phyloP scores from a whole-genome alignment of 1,140 invertebrate genomes.

The Cydia amplana region DNA sequence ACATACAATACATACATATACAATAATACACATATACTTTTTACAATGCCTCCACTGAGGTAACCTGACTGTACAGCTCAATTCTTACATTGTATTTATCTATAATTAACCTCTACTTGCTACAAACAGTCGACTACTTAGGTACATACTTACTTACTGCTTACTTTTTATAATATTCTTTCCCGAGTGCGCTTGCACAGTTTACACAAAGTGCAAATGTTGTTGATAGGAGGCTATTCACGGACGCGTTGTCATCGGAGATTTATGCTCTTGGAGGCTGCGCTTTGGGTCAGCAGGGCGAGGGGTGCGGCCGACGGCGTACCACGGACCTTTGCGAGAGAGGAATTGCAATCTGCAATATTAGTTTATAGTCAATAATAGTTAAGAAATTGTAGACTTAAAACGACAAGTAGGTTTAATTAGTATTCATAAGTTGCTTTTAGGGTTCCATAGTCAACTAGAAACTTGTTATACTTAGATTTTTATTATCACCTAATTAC shows the following conservation, averaged over 20 bases:
- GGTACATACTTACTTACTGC: too few relatives aligned
- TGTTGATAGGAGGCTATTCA: conserved; percentile 26
- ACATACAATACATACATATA: too few relatives aligned
- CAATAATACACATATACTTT: too few relatives aligned
- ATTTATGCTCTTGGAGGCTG: conserved; percentile 41
- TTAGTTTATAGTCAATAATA: too few relatives aligned
- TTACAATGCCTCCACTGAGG: too few relatives aligned
- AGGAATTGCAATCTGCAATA: neutral
- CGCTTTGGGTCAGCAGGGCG: conserved; percentile 44
- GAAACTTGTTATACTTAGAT: too few relatives aligned
- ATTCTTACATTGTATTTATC: neutral
- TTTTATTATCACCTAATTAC: too few relatives aligned
- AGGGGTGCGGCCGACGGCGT: conserved; percentile 33
- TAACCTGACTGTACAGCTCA: too few relatives aligned
- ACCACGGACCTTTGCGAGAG: neutral
- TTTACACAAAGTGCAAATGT: conserved; percentile 32
- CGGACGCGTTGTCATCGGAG: conserved; percentile 41
- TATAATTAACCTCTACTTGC: conserved; percentile 10
- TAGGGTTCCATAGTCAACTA: too few relatives aligned
- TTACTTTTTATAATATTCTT: neutral
- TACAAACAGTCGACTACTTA: conserved; percentile 1
- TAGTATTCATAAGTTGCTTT: too few relatives aligned
- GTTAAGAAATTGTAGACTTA: too few relatives aligned
- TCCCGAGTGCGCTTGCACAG: neutral
- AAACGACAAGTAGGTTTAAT: too few relatives aligned